These are phyloP conservation scores for Rhimphoctona megacephalus DNA, from an alignment of 2,888 invertebrate species.

Conservation along the genomic window DNA sequence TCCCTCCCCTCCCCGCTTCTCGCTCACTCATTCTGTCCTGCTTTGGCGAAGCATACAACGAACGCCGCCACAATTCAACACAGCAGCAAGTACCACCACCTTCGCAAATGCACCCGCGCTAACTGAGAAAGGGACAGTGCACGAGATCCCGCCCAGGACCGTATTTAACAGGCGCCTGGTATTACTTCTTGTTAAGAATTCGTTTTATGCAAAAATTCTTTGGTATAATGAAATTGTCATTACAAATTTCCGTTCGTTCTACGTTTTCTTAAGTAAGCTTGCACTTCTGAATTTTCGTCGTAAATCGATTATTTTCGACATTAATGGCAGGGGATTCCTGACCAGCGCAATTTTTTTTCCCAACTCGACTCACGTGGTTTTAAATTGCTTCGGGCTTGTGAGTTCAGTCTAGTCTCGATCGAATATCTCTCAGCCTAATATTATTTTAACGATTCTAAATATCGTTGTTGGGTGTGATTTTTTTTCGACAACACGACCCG, in stretches of 20 bases:
- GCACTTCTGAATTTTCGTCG: not conserved
- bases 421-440: not conserved
- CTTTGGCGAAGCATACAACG: slow-evolving; percentile 34
- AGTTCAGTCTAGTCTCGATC: not conserved
- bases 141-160: slow-evolving; percentile 56
- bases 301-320: not conserved
- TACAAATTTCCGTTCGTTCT: not conserved
- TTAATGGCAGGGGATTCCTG: slow-evolving; percentile 14
- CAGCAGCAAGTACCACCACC: slow-evolving; percentile 15
- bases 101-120: slow-evolving; percentile 50
- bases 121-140: slow-evolving; percentile 59
- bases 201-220: slow-evolving; percentile 7
- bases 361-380: slow-evolving; percentile 22
- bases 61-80: slow-evolving; percentile 31
- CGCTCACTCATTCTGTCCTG: slow-evolving; percentile 2
- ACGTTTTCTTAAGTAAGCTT: not conserved
- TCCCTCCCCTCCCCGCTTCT: slow-evolving; percentile 36
- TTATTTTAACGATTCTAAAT: not conserved
- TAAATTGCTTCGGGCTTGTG: not conserved
- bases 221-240: not conserved
- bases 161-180: slow-evolving; percentile 35
- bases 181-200: slow-evolving; percentile 13
- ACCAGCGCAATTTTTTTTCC: slow-evolving; percentile 53
- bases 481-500: slow-evolving; percentile 55
- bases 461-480: not conserved